phyloP scores from a whole-genome alignment of 92 coral and sea anemone species.

The Epizoanthus rinbou region DNA sequence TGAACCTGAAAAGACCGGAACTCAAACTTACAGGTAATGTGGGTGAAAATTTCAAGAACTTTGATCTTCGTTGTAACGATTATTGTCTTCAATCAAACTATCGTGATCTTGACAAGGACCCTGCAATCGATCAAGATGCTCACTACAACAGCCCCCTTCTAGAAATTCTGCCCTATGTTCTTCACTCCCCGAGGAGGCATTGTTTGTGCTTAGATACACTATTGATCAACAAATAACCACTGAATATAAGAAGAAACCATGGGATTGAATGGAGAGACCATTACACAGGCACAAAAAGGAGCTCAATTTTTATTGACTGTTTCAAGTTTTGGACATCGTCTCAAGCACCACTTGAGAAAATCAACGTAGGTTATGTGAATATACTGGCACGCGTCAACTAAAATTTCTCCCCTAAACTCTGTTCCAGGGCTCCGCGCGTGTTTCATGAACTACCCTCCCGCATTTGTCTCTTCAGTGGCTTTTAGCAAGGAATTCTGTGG shows the following conservation, averaged over 20 bases:
- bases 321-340: constrained; percentile 49
- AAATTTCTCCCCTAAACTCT: no score
- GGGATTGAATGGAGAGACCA: constrained; percentile 48
- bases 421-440: no score
- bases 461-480: no score
- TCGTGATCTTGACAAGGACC: constrained; percentile 39
- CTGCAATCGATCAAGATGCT: constrained; percentile 25
- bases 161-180: constrained; percentile 55
- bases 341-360: constrained; percentile 11
- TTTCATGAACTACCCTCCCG: no score
- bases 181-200: constrained; percentile 51
- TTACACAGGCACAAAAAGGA: constrained; percentile 40
- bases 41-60: constrained; percentile 51
- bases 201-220: constrained; percentile 47
- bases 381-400: no score
- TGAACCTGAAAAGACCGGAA: constrained; percentile 52
- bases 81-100: constrained; percentile 56
- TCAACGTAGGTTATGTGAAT: no score
- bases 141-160: constrained; percentile 43
- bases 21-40: constrained; percentile 47
- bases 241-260: constrained; percentile 44
- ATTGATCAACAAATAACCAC: constrained; percentile 40
- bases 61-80: constrained; percentile 49
- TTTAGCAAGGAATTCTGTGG: no score
- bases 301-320: constrained; percentile 32